phyloP scores from a whole-genome alignment of 2,113 vertebrate genomes.

The Ammospiza caudacuta region DNA sequence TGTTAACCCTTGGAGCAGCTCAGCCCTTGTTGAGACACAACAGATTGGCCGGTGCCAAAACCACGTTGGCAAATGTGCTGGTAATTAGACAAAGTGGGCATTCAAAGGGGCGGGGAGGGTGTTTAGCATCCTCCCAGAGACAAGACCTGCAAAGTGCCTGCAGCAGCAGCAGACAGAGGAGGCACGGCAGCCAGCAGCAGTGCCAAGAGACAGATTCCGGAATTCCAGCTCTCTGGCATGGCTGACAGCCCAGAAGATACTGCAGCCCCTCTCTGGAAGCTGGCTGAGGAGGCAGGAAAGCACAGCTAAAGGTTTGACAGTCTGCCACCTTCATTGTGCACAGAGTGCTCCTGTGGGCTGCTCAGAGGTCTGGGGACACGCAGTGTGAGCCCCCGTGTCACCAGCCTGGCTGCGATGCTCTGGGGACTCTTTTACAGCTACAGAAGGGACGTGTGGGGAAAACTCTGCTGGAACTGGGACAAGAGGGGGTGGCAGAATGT shows the following conservation, averaged over 20 bases:
- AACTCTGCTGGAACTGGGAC: background rate
- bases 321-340: background rate
- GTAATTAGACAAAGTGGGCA: background rate
- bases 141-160: background rate
- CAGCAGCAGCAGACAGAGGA: background rate
- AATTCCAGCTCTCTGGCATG: background rate
- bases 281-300: background rate
- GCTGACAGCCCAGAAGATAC: slow-evolving; percentile 34
- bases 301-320: slow-evolving; percentile 21
- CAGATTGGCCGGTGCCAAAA: background rate
- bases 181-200: background rate
- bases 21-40: background rate
- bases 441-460: background rate
- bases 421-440: background rate
- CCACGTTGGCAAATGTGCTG: background rate
- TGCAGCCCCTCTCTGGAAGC: background rate
- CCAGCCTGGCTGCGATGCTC: background rate
- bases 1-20: background rate
- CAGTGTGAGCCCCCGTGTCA: background rate
- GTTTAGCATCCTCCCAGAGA: background rate
- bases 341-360: background rate
- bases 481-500: background rate
- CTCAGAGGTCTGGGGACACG: background rate
- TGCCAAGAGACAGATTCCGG: background rate
- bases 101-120: background rate